Percentiles rank a stretch among this genome's conserved stretches.
These are phyloP conservation scores for Clytia hemisphaerica DNA, from an alignment of 30 jellyfish, hydroid and myxozoan genomes.

Conservation along the genomic window DNA sequence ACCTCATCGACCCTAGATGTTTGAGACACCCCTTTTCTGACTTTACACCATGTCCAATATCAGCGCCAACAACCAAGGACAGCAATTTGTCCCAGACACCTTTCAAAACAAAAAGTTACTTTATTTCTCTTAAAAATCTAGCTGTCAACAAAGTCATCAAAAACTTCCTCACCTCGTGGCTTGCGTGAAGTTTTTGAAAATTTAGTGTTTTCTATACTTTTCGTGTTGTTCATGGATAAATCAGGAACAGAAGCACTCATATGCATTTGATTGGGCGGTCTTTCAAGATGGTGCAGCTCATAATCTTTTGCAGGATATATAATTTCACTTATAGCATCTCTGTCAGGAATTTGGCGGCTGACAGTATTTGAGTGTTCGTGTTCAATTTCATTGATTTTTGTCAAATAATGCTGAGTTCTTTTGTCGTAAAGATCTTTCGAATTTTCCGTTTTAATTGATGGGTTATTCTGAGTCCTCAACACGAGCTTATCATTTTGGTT, in stretches of 20 bases:
- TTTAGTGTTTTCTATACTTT: background rate
- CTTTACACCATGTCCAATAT: too few species aligned
- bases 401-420: conserved; percentile 19
- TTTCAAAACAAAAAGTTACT: too few species aligned
- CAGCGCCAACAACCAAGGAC: too few species aligned
- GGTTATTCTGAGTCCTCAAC: conserved; percentile 40
- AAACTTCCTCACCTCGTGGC: conserved; percentile 6
- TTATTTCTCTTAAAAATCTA: too few species aligned
- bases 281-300: conserved; percentile 2
- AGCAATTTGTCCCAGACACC: too few species aligned
- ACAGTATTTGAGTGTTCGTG: background rate
- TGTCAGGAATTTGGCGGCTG: background rate
- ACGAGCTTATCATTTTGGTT: conserved; percentile 59
- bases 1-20: too few species aligned
- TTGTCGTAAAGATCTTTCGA: conserved; percentile 33
- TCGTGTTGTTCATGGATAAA: background rate
- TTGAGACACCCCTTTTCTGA: too few species aligned
- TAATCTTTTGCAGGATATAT: conserved; percentile 68
- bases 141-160: too few species aligned
- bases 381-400: background rate
- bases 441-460: background rate
- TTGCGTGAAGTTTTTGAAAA: background rate
- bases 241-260: conserved; percentile 44
- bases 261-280: background rate
- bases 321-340: conserved; percentile 52